Conservation (phyloP, 1,140 invertebrate species). For the honey bee (Apis mellifera) region Amel_HAv3.1 CM009932.2:8628001-8628500, state of each 20-base stretch:
- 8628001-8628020: not conserved
- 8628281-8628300: constrained; percentile 32
- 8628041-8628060: not conserved
- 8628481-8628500: no score
- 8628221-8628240: constrained; percentile 35
- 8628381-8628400: constrained; percentile 16
- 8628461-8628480: not conserved
- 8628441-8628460: constrained; percentile 11
- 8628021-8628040: constrained; percentile 2
- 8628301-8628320: constrained; percentile 32
- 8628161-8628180: not conserved
- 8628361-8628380: constrained; percentile 5
- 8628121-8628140: not conserved
- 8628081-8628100: not conserved
- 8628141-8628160: constrained; percentile 4
- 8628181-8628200: not conserved
- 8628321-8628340: constrained; percentile 47
- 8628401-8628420: constrained; percentile 22
- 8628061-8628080: not conserved
- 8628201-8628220: not conserved
- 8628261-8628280: constrained; percentile 47
- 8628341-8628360: constrained; percentile 21
- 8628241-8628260: constrained; percentile 32
- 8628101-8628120: not conserved
- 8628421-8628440: not conserved